These are phyloP conservation scores for Triplophysa siluroides DNA, from an alignment of 2,113 vertebrate genomes.

Conservation along the genomic window DNA sequence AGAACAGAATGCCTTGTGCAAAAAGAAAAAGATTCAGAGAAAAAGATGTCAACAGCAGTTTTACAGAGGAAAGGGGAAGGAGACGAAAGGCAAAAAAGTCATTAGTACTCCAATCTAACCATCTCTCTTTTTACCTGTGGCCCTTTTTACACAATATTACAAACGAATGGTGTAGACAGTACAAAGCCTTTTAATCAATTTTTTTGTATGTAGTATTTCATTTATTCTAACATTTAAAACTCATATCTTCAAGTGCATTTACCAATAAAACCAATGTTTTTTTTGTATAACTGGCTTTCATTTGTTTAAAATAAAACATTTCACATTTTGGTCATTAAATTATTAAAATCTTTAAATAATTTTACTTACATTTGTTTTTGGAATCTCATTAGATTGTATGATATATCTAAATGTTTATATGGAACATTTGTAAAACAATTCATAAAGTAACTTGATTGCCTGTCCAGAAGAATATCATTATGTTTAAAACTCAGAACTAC, in stretches of 20 bases:
- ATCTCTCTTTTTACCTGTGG: not conserved
- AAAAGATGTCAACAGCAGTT: constrained; percentile 8
- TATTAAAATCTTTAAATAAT: not conserved
- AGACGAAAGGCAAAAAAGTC: not conserved
- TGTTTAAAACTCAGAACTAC: too few relatives aligned
- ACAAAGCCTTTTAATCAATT: too few relatives aligned
- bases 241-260: not conserved
- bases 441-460: too few relatives aligned
- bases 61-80: not conserved
- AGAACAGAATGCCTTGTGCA: not conserved
- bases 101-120: constrained; percentile 33
- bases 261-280: not conserved
- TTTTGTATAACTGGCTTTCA: constrained; percentile 3
- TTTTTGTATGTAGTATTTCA: not conserved
- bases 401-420: too few relatives aligned
- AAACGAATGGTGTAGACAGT: not conserved
- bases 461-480: too few relatives aligned
- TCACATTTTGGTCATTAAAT: not conserved
- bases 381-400: not conserved
- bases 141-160: not conserved
- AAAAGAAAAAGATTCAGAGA: not conserved
- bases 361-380: not conserved
- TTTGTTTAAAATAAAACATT: not conserved
- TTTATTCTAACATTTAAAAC: not conserved
- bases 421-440: not conserved